These are phyloP conservation scores for Condylura cristata DNA, from an alignment of 2,113 vertebrate genomes.

Conservation along the genomic window DNA sequence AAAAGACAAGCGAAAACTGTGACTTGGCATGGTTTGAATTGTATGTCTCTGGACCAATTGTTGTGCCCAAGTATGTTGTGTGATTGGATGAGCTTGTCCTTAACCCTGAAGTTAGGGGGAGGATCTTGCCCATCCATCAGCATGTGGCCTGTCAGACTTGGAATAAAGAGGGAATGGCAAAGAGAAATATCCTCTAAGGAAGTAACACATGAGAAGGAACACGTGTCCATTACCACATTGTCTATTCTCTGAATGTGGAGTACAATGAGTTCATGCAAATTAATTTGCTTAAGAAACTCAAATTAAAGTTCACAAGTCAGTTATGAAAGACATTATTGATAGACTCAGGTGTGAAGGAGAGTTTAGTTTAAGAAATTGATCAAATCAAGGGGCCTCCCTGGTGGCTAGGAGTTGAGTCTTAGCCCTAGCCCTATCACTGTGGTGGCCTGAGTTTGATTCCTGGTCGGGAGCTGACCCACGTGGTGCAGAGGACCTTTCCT, in stretches of 20 bases:
- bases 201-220: not conserved
- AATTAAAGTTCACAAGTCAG: not conserved
- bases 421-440: no score
- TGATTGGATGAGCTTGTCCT: not conserved
- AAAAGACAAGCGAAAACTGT: not conserved
- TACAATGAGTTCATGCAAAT: not conserved
- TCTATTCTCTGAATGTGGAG: not conserved
- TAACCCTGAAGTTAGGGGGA: not conserved
- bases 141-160: not conserved
- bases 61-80: not conserved
- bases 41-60: not conserved
- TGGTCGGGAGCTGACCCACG: no score
- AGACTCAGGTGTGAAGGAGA: conserved; percentile 33
- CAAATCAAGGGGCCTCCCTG: not conserved
- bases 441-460: no score
- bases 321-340: conserved; percentile 12
- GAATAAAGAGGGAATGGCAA: not conserved
- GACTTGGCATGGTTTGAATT: not conserved
- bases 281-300: conserved; percentile 37
- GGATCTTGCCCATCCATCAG: not conserved
- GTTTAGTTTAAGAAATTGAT: not conserved
- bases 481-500: no score
- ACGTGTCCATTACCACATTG: not conserved
- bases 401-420: not conserved
- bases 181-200: not conserved